Evolutionary conservation across 1,140 invertebrate genomes (phyloP).

Genomic region (Littorina saxatilis): DNA sequence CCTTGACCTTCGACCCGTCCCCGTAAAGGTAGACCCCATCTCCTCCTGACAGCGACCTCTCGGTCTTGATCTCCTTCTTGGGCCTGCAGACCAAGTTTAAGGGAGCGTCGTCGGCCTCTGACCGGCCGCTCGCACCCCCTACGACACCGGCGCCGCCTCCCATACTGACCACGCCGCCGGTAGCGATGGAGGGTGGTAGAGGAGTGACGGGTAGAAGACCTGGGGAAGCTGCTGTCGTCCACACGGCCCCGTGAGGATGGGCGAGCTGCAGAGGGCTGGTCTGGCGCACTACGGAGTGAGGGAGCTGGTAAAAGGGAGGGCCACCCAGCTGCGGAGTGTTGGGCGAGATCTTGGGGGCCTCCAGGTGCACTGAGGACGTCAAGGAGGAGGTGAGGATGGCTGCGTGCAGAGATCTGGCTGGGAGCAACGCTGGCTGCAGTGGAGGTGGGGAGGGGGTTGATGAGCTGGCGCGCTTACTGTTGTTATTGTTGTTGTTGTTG

Average conservation of each 20-base stretch:
- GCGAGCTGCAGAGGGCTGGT: constrained; percentile 40
- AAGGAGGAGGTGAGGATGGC: constrained; percentile 2
- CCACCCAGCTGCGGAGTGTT: constrained; percentile 55
- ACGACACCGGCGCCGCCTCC: neutral
- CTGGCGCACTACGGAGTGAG: constrained; percentile 47
- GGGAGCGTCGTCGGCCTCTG: constrained; percentile 83
- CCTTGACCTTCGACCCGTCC: constrained; percentile 35
- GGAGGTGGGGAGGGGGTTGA: constrained; percentile 46
- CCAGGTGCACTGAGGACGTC: neutral
- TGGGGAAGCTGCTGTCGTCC: constrained; percentile 21
- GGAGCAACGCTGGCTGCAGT: neutral
- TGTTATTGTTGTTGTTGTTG: constrained; percentile 36
- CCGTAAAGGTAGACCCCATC: neutral
- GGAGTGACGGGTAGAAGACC: constrained; percentile 35
- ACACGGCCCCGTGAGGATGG: constrained; percentile 22
- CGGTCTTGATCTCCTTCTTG: constrained; percentile 77
- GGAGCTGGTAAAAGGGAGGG: constrained; percentile 55
- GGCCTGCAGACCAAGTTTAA: constrained; percentile 89
- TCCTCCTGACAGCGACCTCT: constrained; percentile 26
- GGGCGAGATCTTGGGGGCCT: constrained; percentile 47
- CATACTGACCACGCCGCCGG: neutral
- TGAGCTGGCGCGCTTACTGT: too few species aligned
- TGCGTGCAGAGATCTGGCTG: neutral
- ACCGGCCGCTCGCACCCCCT: constrained; percentile 66
- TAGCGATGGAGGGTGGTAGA: neutral